These are phyloP conservation scores for Corapipo altera DNA, from an alignment of 2,113 vertebrate genomes.

Conservation along the genomic window DNA sequence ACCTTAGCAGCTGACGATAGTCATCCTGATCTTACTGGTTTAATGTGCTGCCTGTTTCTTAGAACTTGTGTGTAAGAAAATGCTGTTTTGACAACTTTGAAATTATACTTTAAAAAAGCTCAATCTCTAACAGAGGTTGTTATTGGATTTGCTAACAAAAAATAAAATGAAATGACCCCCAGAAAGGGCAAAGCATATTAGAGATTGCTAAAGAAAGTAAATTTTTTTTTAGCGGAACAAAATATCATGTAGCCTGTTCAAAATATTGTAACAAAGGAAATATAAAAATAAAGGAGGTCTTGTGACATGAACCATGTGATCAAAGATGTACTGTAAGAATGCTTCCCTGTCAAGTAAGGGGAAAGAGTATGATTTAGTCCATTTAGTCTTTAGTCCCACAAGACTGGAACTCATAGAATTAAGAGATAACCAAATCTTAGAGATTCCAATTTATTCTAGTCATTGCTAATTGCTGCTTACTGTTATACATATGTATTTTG, in stretches of 20 bases:
- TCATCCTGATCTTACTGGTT: neutral
- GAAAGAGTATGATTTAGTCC: neutral
- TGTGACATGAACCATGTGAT: neutral
- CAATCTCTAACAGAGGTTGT: neutral
- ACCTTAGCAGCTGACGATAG: neutral
- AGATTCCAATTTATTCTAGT: neutral
- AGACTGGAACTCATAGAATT: neutral
- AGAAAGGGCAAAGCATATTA: neutral
- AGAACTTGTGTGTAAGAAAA: neutral
- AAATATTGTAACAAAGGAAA: neutral
- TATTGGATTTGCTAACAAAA: neutral
- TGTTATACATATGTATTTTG: neutral
- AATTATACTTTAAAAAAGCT: accelerated
- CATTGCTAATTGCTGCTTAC: neutral
- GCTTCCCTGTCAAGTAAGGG: neutral
- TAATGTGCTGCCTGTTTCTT: neutral
- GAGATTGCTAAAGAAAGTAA: neutral
- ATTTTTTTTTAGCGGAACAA: neutral
- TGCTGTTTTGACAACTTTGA: neutral
- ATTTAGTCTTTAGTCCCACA: neutral
- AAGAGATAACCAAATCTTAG: neutral
- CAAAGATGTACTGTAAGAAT: neutral
- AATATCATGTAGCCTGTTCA: neutral
- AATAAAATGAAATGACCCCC: neutral
- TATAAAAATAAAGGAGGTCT: neutral